These are phyloP conservation scores for Alfaro cultratus DNA, from an alignment of 2,797 vertebrate species.

Conservation along the genomic window DNA sequence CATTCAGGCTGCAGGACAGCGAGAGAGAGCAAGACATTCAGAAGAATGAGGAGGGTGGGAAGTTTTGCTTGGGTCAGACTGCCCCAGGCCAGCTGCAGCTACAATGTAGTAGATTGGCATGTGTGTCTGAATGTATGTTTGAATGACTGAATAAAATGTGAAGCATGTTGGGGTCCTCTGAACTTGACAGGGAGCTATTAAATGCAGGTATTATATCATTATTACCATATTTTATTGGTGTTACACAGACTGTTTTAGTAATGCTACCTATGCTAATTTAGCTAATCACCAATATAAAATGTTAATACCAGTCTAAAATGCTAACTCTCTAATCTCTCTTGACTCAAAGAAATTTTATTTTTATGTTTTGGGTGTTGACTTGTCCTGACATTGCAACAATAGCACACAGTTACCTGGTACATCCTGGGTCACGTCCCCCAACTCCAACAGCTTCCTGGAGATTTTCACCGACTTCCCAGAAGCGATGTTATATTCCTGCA, in stretches of 20 bases:
- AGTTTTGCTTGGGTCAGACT: background rate
- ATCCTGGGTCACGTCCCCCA: constrained; percentile 36
- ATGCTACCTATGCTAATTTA: background rate
- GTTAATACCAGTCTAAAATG: background rate
- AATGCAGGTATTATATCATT: no score
- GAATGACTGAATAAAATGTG: no score
- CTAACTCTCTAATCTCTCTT: background rate
- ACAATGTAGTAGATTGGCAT: no score
- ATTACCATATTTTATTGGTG: background rate
- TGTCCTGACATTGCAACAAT: background rate
- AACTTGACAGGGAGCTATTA: no score
- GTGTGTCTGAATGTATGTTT: no score
- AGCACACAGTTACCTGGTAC: constrained; percentile 64
- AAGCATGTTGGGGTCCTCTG: no score
- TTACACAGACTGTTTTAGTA: background rate
- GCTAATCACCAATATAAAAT: background rate
- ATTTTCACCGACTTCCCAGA: constrained; percentile 63
- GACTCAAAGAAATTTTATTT: background rate
- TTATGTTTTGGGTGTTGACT: background rate
- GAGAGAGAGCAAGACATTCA: background rate
- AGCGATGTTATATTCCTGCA: constrained; percentile 77
- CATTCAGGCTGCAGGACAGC: background rate
- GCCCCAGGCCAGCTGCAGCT: no score
- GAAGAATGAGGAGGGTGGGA: background rate
- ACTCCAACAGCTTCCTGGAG: constrained; percentile 63